Evolutionary conservation across 2,888 invertebrate species (phyloP), one percentile per base, ranked within the genome.

Genomic region (Flexamia atlantica): DNA sequence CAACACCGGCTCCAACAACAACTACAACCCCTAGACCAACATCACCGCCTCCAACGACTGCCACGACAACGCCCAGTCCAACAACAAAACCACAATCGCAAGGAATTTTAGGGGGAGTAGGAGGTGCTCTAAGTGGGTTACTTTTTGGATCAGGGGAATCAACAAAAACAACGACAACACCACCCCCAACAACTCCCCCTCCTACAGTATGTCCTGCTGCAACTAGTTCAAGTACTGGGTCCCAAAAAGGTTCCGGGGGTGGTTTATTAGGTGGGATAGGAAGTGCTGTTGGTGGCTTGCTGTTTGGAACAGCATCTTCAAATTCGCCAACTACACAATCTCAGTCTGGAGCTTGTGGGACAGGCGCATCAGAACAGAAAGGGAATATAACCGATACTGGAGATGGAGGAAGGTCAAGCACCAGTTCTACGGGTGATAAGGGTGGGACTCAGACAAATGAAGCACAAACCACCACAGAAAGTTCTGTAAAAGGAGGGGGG

Each of bases 161-260:
- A 23, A n/a, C 57, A 57, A 12, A 2, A 57, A 23, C 57, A 23
- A 23, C 57, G 3, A 23, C 2, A 17, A 23, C 57, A 20, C 9
- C 57, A 57, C 57, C 57, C 7, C 57, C 57, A 57, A 57, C 57
- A 23, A 57, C 57, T 1, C 3, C 57, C 23, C 20, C 20, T 1
- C 57, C 20, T 23, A n/a, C 57, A 57, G 23, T 57, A 57, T 2
- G 36, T 46, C 2, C 57, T 23, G 57, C 4, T 57, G 4, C 46
- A 12, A 46, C 57, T 23, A 20, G 12, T n/a, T 4, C 57, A 57
- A 3, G 23, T 36, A 36, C 9, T n/a, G 36, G 9, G 36, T 36
- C n/a, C n/a, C 57, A 57, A 57, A 57, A 57, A 12, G 23, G 57
- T 23, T 57, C 20, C 23, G 23, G 57, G 20, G 57, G 57, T 57